A percentile compares a stretch with the other conserved stretches of the same genome.
phyloP scores from a whole-genome alignment of 2,888 invertebrate genomes.

The Melanargia galathea region DNA sequence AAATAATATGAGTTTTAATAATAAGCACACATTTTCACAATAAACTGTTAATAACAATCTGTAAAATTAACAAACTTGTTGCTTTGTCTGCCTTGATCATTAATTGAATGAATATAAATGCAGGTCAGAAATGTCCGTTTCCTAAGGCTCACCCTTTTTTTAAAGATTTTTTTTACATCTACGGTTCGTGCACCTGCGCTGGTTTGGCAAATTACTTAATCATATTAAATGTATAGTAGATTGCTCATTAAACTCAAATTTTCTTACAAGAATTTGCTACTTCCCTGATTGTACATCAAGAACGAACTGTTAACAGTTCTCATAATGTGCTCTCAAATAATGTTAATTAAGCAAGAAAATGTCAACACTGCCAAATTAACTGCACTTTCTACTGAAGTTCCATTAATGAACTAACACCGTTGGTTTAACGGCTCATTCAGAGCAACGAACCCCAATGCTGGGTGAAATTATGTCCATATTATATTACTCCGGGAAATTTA shows the following conservation, averaged over 20 bases:
- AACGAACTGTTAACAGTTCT: neutral
- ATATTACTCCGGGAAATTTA: conserved; percentile 23
- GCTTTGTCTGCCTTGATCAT: too few species aligned
- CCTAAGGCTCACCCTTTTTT: too few species aligned
- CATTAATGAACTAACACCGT: conserved; percentile 10
- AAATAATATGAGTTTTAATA: too few species aligned
- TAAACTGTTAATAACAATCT: too few species aligned
- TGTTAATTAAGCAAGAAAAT: conserved; percentile 11
- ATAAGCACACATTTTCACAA: too few species aligned
- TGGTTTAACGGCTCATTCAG: conserved; percentile 12
- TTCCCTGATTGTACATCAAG: neutral
- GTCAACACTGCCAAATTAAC: neutral
- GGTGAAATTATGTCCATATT: conserved; percentile 23
- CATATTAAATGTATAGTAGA: neutral
- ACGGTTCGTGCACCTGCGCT: too few species aligned
- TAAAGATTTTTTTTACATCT: too few species aligned
- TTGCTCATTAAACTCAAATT: neutral
- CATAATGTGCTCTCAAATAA: neutral
- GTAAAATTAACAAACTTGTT: too few species aligned
- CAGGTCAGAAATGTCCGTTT: too few species aligned
- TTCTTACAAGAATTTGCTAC: neutral
- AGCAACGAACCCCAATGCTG: conserved; percentile 15
- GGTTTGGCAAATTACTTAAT: neutral
- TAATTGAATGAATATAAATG: too few species aligned
- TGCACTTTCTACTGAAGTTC: conserved; percentile 4